Percentiles rank a stretch among this genome's conserved stretches.
These are phyloP conservation scores for Drosophila auraria DNA, from an alignment of 1,140 invertebrate genomes.

Conservation along the genomic window DNA sequence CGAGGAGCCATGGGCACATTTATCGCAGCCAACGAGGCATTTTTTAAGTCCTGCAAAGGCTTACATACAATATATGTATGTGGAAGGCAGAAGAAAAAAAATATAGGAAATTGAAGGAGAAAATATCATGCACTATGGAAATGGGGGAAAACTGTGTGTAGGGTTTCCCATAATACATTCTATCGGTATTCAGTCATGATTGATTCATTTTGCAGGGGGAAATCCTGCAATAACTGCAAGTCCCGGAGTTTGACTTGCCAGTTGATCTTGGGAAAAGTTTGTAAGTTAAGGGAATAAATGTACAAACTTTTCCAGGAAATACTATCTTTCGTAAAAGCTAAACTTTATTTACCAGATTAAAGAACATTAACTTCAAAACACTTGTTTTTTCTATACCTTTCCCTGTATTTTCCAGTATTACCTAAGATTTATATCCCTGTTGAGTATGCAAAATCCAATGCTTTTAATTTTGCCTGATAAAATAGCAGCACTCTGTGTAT, in stretches of 20 bases:
- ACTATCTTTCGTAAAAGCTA: no score
- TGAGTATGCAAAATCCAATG: background rate
- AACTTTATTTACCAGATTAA: no score
- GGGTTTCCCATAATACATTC: conserved; percentile 27
- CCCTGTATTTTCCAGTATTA: background rate
- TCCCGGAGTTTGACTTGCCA: conserved; percentile 1
- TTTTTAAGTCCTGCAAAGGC: conserved; percentile 74
- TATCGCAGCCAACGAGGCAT: conserved; percentile 74
- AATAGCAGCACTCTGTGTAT: background rate
- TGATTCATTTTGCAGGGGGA: conserved; percentile 28
- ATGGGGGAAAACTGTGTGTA: conserved; percentile 5
- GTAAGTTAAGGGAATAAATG: no score
- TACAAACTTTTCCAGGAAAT: no score
- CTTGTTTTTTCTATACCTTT: fast-evolving
- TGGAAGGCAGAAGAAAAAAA: conserved; percentile 3
- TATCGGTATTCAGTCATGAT: conserved; percentile 33
- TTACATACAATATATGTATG: conserved; percentile 19
- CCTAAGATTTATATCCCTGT: background rate
- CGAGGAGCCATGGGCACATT: conserved; percentile 70
- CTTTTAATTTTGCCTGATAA: background rate
- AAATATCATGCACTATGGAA: conserved; percentile 30
- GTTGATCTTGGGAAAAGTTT: conserved; percentile 2
- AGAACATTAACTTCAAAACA: no score
- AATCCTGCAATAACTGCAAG: conserved; percentile 14
- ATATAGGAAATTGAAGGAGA: conserved; percentile 21